Percentiles rank a stretch among this genome's conserved stretches.
These are phyloP conservation scores for Pipistrellus pygmaeus DNA, from an alignment of 2,797 vertebrate genomes.

Conservation along the genomic window DNA sequence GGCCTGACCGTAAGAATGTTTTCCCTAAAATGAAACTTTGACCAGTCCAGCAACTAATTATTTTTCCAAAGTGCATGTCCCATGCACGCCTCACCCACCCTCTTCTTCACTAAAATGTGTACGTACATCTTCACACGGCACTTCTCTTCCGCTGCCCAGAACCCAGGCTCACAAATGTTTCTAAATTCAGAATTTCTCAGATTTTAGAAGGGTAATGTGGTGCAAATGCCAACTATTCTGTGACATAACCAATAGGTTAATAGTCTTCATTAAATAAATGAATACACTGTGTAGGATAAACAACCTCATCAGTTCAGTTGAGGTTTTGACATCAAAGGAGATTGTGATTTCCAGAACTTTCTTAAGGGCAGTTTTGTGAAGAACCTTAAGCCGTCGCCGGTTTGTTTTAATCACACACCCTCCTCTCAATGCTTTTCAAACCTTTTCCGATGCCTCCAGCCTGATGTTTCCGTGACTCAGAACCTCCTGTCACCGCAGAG, in stretches of 20 bases:
- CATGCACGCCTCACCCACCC: background rate
- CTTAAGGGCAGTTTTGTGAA: background rate
- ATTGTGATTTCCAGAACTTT: background rate
- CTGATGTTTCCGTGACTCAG: background rate
- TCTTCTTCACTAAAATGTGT: background rate
- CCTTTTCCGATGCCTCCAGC: background rate
- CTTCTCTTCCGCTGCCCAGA: background rate
- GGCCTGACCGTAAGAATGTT: background rate
- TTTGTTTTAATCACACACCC: background rate
- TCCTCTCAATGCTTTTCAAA: constrained; percentile 10
- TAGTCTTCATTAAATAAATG: constrained; percentile 21
- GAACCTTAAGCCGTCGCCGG: background rate
- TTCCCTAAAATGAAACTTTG: constrained; percentile 36
- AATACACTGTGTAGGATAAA: background rate
- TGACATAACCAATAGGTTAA: background rate
- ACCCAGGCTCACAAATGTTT: background rate
- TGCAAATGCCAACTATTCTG: background rate
- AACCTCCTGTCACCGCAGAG: background rate
- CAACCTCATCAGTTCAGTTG: background rate
- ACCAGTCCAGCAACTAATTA: background rate
- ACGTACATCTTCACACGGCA: background rate
- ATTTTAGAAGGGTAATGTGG: background rate
- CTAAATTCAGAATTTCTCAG: constrained; percentile 28
- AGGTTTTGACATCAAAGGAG: constrained; percentile 6
- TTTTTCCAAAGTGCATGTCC: background rate